Base-by-base conservation (phyloP, 2,888 invertebrate genomes). In the Lutraria lutraria region DNA sequence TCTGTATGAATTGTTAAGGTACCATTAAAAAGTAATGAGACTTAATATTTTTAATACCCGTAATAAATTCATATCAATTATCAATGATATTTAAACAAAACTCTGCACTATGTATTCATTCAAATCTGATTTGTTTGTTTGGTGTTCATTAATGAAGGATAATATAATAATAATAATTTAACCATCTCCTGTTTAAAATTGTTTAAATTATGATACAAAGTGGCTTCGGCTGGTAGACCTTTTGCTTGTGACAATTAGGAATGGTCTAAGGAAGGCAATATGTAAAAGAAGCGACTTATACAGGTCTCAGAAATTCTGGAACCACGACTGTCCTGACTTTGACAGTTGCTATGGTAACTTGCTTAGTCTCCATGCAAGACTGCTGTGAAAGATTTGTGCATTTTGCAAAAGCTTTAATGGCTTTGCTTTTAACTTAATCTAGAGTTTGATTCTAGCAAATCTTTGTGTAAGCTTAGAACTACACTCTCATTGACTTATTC, bases 391-490 rank as follows among this genome's bases (percentile, higher is more conserved):
- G 25, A 43, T n/a, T n/a, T 68, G 63, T 68, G 63, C 63, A 68
- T 68, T 68, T 68, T 25, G 63, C 63, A 68, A 68, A 25, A 68
- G 19, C 31, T 76, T 76, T 31, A 31, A n/a, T 31, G 19, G 76
- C 76, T 76, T 76, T 19, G 76, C 76, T 76, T 76, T 31, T 76
- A 76, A 29, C 76, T 76, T 76, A 8, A 34, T 12, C 76, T 76
- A 34, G 76, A 34, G 34, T 19, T 34, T 34, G 34, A 6, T 25
- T 31, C 34, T 76, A 15, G 8, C 0, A 72, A 29, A 72, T 29
- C 72, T 72, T 43, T 72, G 72, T 72, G 29, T 72, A 72, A 29
- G 72, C 72, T 72, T 72, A 0, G 2, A 63, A 63, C 63, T 63
- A n/a, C 63, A n/a, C 63, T n/a, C 12, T 72, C 29, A 72, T 13